Evolutionary conservation across 1,140 invertebrate genomes (phyloP).

Genomic region (Nymphalis io): DNA sequence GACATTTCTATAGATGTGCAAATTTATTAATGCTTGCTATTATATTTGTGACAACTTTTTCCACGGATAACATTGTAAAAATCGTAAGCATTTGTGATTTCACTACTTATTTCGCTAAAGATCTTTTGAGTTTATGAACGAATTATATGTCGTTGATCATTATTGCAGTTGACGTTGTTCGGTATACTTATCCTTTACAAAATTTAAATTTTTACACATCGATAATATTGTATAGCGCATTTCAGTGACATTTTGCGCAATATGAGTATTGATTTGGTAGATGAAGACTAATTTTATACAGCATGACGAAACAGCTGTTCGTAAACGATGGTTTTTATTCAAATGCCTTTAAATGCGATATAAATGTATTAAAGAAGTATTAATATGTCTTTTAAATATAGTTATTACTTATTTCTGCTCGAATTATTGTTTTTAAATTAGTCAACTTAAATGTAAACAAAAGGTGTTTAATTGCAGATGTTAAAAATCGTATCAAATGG

Average conservation of each 20-base stretch:
- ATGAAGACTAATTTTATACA: constrained; percentile 67
- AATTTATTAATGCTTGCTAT: constrained; percentile 31
- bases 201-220: constrained; percentile 44
- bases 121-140: constrained; percentile 15
- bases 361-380: constrained; percentile 24
- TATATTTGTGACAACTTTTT: constrained; percentile 18
- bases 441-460: constrained; percentile 14
- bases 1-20: constrained; percentile 53
- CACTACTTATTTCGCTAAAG: constrained; percentile 14
- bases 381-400: not conserved
- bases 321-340: constrained; percentile 44
- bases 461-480: not conserved
- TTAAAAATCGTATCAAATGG: not conserved
- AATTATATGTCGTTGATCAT: constrained; percentile 48
- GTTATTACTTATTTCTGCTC: too few species aligned
- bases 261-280: constrained; percentile 76
- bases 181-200: constrained; percentile 55
- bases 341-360: constrained; percentile 52
- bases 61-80: constrained; percentile 9
- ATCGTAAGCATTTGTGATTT: constrained; percentile 20
- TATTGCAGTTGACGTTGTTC: constrained; percentile 56
- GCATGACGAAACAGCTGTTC: constrained; percentile 78
- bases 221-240: constrained; percentile 65
- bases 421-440: constrained; percentile 14
- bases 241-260: constrained; percentile 78